Evolutionary conservation across 1,140 invertebrate species (phyloP).

Genomic region (Tribolium madens): DNA sequence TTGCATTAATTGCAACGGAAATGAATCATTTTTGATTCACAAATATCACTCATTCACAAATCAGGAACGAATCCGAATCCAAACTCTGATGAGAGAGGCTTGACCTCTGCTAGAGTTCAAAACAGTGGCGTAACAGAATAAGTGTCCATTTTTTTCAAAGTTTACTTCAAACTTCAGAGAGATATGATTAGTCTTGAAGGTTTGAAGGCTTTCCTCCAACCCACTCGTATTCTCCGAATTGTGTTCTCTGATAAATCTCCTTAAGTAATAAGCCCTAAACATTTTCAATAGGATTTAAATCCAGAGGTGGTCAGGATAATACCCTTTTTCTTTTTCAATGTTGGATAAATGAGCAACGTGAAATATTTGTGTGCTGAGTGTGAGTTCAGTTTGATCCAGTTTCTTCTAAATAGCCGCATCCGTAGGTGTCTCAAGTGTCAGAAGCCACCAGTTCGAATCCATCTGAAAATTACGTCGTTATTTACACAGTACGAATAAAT

Average conservation of each 20-base stretch:
- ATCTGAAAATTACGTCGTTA: slow-evolving; percentile 21
- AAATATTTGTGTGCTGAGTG: background rate
- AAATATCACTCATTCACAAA: too few species aligned
- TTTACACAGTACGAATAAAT: slow-evolving; percentile 38
- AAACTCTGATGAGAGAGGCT: background rate
- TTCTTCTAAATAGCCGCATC: background rate
- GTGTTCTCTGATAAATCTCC: background rate
- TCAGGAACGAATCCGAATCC: too few species aligned
- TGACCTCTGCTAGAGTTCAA: background rate
- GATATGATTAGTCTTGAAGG: background rate
- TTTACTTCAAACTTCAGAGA: too few species aligned
- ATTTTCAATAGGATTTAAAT: background rate
- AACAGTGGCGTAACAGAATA: too few species aligned
- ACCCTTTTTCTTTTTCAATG: background rate
- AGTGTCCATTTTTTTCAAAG: too few species aligned
- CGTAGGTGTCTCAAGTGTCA: background rate
- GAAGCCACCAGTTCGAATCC: slow-evolving; percentile 3
- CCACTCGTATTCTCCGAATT: background rate
- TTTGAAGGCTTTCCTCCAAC: background rate
- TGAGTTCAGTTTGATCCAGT: background rate
- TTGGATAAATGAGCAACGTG: background rate
- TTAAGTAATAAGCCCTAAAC: background rate
- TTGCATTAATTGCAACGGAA: background rate
- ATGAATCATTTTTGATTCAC: slow-evolving; percentile 8
- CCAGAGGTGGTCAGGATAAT: background rate